Conservation (phyloP, 2,797 vertebrate genomes). For the Parauchenoglanis ngamensis region DNA sequence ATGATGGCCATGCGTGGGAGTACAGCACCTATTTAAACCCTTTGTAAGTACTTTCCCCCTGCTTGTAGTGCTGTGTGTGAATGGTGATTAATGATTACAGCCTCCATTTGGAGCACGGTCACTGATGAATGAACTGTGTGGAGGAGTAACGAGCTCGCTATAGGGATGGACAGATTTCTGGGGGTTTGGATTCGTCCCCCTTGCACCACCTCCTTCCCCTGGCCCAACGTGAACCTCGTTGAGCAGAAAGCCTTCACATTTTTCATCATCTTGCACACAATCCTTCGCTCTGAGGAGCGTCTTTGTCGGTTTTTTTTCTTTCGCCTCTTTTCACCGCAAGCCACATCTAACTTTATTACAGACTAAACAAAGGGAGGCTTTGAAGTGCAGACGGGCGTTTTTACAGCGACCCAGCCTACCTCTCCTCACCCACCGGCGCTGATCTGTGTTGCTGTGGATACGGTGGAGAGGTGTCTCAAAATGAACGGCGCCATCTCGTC, state of each 20-base stretch:
- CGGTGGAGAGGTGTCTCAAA: slow-evolving; percentile 49
- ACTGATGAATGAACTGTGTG: slow-evolving; percentile 52
- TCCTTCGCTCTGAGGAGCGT: slow-evolving; percentile 53
- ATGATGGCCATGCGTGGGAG: neutral
- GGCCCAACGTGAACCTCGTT: slow-evolving; percentile 50
- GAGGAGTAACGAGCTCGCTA: slow-evolving; percentile 52
- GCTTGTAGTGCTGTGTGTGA: slow-evolving; percentile 29
- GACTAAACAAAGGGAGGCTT: slow-evolving; percentile 60
- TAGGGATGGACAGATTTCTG: slow-evolving; percentile 54
- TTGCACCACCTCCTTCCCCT: slow-evolving; percentile 21
- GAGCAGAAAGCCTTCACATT: slow-evolving; percentile 55
- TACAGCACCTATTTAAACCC: slow-evolving; percentile 14
- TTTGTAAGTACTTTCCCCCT: slow-evolving; percentile 23
- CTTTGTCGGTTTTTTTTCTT: slow-evolving; percentile 54
- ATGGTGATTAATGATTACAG: slow-evolving; percentile 54
- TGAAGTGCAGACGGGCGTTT: slow-evolving; percentile 52
- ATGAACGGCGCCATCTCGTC: slow-evolving; percentile 54
- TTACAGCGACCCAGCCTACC: slow-evolving; percentile 46
- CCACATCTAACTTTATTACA: slow-evolving; percentile 61
- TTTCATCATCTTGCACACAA: slow-evolving; percentile 58
- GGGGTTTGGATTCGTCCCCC: slow-evolving; percentile 41
- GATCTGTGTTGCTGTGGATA: slow-evolving; percentile 54
- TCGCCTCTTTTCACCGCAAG: slow-evolving; percentile 52
- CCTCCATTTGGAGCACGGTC: slow-evolving; percentile 46
- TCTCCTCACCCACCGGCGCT: slow-evolving; percentile 47